phyloP scores from a whole-genome alignment of 2,888 invertebrate genomes.

The Troides oblongomaculatus region DNA sequence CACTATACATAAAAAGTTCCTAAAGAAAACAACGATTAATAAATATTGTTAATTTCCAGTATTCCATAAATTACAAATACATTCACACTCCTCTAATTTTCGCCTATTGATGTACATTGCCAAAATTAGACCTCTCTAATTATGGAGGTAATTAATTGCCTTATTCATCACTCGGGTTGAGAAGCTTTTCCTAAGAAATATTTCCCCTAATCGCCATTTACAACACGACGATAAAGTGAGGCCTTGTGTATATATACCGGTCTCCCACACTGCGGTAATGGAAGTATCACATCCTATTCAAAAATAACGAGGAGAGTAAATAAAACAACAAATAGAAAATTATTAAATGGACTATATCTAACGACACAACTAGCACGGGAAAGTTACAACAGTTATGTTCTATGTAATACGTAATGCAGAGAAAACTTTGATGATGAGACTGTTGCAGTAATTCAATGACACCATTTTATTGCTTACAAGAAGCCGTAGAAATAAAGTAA shows the following conservation, averaged over 20 bases:
- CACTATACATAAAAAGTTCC: background rate
- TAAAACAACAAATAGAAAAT: slow-evolving; percentile 7
- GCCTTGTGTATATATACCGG: too few relatives aligned
- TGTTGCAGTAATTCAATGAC: slow-evolving; percentile 16
- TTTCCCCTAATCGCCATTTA: too few relatives aligned
- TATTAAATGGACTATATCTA: slow-evolving; percentile 12
- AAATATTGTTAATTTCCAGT: background rate
- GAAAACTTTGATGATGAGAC: slow-evolving; percentile 17
- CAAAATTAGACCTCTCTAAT: too few relatives aligned
- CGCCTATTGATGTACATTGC: too few relatives aligned
- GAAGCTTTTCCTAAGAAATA: too few relatives aligned
- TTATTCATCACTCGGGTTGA: too few relatives aligned
- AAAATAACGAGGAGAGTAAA: background rate
- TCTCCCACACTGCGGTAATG: too few relatives aligned
- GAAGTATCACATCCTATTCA: background rate
- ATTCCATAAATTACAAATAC: background rate
- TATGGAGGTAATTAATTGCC: too few relatives aligned
- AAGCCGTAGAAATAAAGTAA: slow-evolving; percentile 12
- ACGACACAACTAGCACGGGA: slow-evolving; percentile 4
- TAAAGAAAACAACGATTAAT: background rate
- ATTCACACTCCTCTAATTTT: too few relatives aligned
- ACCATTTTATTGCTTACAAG: slow-evolving; percentile 6
- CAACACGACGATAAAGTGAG: too few relatives aligned
- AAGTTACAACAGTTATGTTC: slow-evolving; percentile 8
- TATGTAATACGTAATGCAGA: slow-evolving; percentile 20